Percentiles rank a stretch among this genome's conserved stretches.
Evolutionary conservation across 2,797 vertebrate species (phyloP).

Genomic region (Chrysocyon brachyurus): DNA sequence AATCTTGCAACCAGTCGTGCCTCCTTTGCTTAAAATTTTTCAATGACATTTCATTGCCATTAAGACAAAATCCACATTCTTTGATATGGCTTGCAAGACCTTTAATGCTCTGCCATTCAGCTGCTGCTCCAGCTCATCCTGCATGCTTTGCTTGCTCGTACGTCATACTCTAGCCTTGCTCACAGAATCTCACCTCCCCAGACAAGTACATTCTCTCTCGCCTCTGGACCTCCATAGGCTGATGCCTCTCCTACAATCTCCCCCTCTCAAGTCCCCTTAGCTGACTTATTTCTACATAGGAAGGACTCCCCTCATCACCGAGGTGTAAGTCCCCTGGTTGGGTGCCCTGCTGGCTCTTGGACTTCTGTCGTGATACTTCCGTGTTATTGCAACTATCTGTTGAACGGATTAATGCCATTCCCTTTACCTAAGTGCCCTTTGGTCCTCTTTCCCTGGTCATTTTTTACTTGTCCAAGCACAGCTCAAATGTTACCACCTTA

Average conservation of each 20-base stretch:
- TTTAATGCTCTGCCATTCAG: neutral
- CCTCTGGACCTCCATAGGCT: rapidly evolving
- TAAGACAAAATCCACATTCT: slow-evolving; percentile 20
- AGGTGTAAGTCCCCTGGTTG: neutral
- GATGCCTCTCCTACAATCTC: neutral
- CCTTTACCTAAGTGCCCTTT: neutral
- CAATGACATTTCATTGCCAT: neutral
- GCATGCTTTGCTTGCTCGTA: neutral
- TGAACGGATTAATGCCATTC: neutral
- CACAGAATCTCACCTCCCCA: neutral
- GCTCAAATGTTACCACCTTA: neutral
- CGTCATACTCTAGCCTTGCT: neutral
- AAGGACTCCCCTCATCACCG: neutral
- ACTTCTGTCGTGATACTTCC: neutral
- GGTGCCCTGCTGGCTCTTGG: neutral
- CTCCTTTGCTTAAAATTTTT: neutral
- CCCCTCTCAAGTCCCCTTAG: neutral
- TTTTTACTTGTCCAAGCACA: slow-evolving; percentile 6
- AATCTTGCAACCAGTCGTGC: neutral
- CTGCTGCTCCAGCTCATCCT: neutral
- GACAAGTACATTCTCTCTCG: neutral
- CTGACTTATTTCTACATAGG: neutral
- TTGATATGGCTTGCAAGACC: neutral
- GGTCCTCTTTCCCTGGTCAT: neutral
- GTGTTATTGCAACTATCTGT: neutral